Percentiles rank a stretch among this genome's conserved stretches.
phyloP scores from a whole-genome alignment of 1,140 invertebrate species.

The Tetragnatha versicolor region DNA sequence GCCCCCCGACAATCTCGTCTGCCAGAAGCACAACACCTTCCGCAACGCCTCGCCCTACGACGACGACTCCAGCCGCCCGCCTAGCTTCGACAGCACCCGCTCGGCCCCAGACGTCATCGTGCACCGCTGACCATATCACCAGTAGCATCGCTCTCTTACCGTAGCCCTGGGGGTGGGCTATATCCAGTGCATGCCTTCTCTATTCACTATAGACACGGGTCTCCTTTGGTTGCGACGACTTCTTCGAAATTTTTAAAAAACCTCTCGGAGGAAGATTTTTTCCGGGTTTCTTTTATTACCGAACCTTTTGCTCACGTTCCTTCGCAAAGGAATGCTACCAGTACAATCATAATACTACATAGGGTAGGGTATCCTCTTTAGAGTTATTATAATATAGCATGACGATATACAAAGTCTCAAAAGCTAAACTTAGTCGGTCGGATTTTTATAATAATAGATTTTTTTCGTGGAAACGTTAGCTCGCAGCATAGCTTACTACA shows the following conservation, averaged over 20 bases:
- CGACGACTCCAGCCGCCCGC: conserved; percentile 66
- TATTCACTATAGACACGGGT: not conserved
- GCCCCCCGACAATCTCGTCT: conserved; percentile 36
- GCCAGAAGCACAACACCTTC: conserved; percentile 43
- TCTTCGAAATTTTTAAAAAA: not conserved
- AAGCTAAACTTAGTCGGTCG: conserved; percentile 1
- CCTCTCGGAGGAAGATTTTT: not conserved
- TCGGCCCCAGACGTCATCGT: conserved; percentile 64
- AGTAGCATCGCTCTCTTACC: too few species aligned
- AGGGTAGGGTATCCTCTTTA: conserved; percentile 4
- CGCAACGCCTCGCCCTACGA: conserved; percentile 63
- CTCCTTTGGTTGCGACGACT: not conserved
- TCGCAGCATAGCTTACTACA: conserved; percentile 6
- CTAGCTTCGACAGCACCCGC: conserved; percentile 65
- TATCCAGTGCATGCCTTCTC: not conserved
- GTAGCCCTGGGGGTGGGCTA: not conserved
- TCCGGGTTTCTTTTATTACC: not conserved
- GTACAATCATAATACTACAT: conserved; percentile 33
- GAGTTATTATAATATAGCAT: conserved; percentile 25
- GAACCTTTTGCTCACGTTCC: conserved; percentile 27
- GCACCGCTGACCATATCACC: conserved; percentile 73
- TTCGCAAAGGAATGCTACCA: not conserved
- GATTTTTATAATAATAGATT: conserved; percentile 12
- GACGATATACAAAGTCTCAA: conserved; percentile 12
- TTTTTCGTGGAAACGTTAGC: conserved; percentile 32